Percentiles rank a stretch among this genome's conserved stretches.
Conservation (phyloP, 2,113 vertebrate species). For the Vidua chalybeata region DNA sequence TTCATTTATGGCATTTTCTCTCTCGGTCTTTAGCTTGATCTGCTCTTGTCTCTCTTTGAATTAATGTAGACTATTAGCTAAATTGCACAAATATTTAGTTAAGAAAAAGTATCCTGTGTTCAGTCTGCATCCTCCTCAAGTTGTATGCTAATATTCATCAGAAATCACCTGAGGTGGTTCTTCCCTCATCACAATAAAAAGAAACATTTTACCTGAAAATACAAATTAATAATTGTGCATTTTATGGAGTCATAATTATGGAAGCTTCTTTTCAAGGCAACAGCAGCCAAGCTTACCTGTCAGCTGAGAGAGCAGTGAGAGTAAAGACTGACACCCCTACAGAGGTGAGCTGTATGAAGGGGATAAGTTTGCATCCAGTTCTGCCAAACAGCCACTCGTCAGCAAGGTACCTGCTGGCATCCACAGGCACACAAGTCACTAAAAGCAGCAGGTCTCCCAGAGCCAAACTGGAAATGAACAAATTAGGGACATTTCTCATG, state of each 20-base stretch:
- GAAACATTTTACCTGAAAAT: not conserved
- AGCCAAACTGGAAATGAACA: constrained; percentile 95
- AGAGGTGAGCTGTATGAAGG: constrained; percentile 96
- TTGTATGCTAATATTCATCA: not conserved
- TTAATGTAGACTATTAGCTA: not conserved
- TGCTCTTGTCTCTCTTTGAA: not conserved
- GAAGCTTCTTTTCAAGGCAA: not conserved
- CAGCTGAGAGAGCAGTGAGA: constrained; percentile 93
- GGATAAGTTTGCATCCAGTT: constrained; percentile 93
- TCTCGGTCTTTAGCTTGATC: not conserved
- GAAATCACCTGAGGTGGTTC: not conserved
- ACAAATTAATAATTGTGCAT: not conserved
- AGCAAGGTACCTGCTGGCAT: constrained; percentile 91
- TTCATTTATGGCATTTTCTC: not conserved
- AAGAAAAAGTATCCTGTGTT: not conserved
- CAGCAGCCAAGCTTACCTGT: constrained; percentile 83
- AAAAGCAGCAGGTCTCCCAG: constrained; percentile 91
- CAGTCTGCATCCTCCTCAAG: not conserved
- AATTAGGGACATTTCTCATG: constrained; percentile 88
- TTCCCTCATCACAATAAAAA: not conserved
- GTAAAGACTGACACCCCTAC: constrained; percentile 98
- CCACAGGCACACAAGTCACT: constrained; percentile 95
- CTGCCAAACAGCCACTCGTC: constrained; percentile 95
- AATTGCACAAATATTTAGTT: not conserved
- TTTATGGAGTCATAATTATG: not conserved